Conservation (phyloP, 2,113 vertebrate species). For the Pandion haliaetus region DNA sequence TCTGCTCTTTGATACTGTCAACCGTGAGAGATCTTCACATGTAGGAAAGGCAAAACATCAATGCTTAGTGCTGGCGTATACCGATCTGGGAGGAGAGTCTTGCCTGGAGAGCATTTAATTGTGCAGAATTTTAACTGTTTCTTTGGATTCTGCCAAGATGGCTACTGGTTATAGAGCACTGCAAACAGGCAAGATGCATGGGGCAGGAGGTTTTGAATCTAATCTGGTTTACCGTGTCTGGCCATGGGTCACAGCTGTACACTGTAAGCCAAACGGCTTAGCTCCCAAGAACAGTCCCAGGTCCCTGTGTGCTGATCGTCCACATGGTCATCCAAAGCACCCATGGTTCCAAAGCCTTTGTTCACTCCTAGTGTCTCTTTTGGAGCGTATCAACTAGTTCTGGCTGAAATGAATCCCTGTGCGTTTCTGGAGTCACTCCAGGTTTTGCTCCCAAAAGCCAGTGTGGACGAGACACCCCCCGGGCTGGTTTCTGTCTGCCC, state of each 20-base stretch:
- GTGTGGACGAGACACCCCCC: accelerated
- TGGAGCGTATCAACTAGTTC: neutral
- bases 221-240: neutral
- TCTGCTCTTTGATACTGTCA: slow-evolving; percentile 37
- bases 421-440: neutral
- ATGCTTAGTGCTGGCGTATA: neutral
- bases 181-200: neutral
- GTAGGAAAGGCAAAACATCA: neutral
- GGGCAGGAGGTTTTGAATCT: neutral
- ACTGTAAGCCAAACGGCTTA: too few species aligned
- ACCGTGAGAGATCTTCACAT: neutral
- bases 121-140: neutral
- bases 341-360: neutral
- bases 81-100: neutral
- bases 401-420: neutral
- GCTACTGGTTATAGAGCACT: neutral
- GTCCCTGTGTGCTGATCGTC: neutral
- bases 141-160: neutral
- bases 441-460: neutral
- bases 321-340: neutral
- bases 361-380: neutral
- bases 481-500: neutral
- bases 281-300: neutral
- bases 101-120: neutral
- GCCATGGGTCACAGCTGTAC: neutral